Base-by-base conservation (phyloP, 2,797 vertebrate genomes). In the Darevskia mixta region DNA sequence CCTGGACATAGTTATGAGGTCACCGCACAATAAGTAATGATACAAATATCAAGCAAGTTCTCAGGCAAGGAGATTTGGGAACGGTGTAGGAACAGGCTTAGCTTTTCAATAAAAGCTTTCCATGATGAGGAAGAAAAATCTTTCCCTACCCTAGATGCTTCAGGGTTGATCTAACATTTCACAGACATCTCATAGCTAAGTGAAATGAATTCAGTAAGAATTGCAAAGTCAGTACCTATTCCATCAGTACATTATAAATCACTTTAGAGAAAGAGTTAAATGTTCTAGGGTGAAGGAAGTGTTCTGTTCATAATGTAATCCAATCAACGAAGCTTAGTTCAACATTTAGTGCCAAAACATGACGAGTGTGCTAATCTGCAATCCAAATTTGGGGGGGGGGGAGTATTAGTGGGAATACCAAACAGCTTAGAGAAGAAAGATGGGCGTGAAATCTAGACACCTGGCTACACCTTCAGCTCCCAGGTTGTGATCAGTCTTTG, bases 1-100 rank as follows among this genome's bases (percentile, higher is more conserved):
- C n/a, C 55, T 0, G 0, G 6, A 3, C 71, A 80, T 73, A 73
- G 73, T 25, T 11, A 32, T 61, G 93, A 93, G 67, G 38, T 87
- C 93, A 92, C 15, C 3, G 55, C 49, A 38, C 49, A 11, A 0
- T 0, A 27, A 2, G 35, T 8, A 45, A 1, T 1, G 13, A 49
- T 45, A 25, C 27, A 79, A 10, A 64, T 1, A 55, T 0, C 49
- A 3, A 41, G 35, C 27, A 32, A 66, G 61, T n/a, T 72, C 41
- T 73, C 81, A 27, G 77, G 81, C 35, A 11, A 0, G 29, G 32
- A 45, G 38, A 55, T n/a, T 73, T 32, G 3, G 13, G n/a, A 8
- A 80, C 13, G 10, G 66, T 17, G 64, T 0, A 0, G 38, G 29
- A 45, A 2, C 10, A 41, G 58, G 49, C 69, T 38, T 71, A 43